A percentile compares a stretch with the other conserved stretches of the same genome.
Conservation (phyloP, 1,140 invertebrate species). For the Hyles vespertilio region DNA sequence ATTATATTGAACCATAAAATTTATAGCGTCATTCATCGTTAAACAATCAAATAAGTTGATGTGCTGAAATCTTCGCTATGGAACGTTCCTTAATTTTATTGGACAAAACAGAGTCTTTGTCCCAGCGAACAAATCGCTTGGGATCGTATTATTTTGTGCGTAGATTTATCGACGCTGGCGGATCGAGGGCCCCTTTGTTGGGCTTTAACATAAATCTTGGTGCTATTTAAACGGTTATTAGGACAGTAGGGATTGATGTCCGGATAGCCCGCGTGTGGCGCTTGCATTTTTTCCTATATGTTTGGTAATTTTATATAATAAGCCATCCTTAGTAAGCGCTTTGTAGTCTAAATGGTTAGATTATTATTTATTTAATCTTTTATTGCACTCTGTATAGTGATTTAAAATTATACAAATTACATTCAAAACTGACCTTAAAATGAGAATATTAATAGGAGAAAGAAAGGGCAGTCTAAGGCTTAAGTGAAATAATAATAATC, state of each 20-base stretch:
- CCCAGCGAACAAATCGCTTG: slow-evolving; percentile 53
- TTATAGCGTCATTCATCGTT: slow-evolving; percentile 5
- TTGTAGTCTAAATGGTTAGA: too few species aligned
- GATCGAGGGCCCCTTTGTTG: slow-evolving; percentile 57
- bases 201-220: slow-evolving; percentile 60
- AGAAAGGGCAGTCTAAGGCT: too few species aligned
- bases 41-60: slow-evolving; percentile 19
- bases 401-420: too few species aligned
- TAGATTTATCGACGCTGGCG: slow-evolving; percentile 63
- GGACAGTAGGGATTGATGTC: slow-evolving; percentile 52
- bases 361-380: too few species aligned
- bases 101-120: slow-evolving; percentile 51
- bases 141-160: slow-evolving; percentile 65
- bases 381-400: too few species aligned
- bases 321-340: too few species aligned
- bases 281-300: neutral
- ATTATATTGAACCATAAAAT: neutral
- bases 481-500: too few species aligned
- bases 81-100: slow-evolving; percentile 43
- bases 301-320: too few species aligned
- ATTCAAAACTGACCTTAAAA: too few species aligned
- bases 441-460: too few species aligned
- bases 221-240: slow-evolving; percentile 64
- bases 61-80: slow-evolving; percentile 15
- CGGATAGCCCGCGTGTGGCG: slow-evolving; percentile 19